Conservation (phyloP, 1,140 invertebrate genomes). For the Drosophila kikkawai region DNA sequence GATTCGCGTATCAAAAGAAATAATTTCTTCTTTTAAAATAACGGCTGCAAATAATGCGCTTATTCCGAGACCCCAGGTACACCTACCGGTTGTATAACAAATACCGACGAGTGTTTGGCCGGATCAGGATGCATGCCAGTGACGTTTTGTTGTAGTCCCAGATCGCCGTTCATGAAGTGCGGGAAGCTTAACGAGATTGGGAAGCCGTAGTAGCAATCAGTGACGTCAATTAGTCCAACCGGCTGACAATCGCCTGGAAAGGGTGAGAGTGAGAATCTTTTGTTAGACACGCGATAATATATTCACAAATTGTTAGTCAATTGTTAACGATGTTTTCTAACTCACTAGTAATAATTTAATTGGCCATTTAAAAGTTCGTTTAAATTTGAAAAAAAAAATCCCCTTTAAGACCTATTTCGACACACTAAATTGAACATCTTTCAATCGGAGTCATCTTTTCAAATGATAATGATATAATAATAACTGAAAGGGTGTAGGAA, state of each 20-base stretch:
- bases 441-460: not conserved
- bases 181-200: conserved; percentile 94
- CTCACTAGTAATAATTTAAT: not conserved
- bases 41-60: not conserved
- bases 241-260: conserved; percentile 88
- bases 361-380: not conserved
- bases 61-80: not conserved
- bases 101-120: conserved; percentile 89
- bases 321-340: not conserved
- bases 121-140: conserved; percentile 89
- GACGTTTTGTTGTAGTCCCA: conserved; percentile 88
- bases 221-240: conserved; percentile 91
- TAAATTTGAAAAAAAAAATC: not conserved
- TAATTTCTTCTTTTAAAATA: not conserved
- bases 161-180: conserved; percentile 93
- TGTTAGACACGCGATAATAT: not conserved
- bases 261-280: not conserved
- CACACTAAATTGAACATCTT: not conserved
- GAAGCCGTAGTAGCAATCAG: conserved; percentile 93
- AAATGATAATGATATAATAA: too few relatives aligned
- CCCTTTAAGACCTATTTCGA: not conserved
- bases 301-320: not conserved
- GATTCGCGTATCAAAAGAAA: conserved; percentile 85
- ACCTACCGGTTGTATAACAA: conserved; percentile 90
- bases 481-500: too few relatives aligned